Conservation (phyloP, 2,113 vertebrate species). For the Laticauda colubrina region DNA sequence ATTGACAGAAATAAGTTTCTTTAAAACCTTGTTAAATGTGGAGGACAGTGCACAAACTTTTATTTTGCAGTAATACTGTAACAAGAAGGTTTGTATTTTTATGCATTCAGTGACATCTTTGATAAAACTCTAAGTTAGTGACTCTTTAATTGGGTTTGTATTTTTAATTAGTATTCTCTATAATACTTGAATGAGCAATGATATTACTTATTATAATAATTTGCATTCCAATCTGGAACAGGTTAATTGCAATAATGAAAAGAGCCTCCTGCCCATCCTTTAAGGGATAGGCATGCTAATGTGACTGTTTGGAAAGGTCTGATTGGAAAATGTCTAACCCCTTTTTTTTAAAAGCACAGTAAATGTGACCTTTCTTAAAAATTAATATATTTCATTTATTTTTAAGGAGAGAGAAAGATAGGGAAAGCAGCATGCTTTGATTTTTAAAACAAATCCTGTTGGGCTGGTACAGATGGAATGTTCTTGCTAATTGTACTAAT, state of each 20-base stretch:
- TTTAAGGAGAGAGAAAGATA: neutral
- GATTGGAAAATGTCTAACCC: neutral
- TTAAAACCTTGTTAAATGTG: neutral
- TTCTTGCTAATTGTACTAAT: neutral
- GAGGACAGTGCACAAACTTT: neutral
- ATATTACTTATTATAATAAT: constrained; percentile 19
- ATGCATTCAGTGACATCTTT: neutral
- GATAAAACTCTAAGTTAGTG: constrained; percentile 5
- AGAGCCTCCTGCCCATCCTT: constrained; percentile 12
- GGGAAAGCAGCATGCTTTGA: neutral
- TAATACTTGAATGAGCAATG: constrained; percentile 9
- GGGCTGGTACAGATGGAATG: neutral
- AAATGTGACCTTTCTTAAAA: constrained; percentile 27
- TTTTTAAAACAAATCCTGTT: neutral
- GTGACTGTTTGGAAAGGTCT: constrained; percentile 1
- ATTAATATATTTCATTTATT: constrained; percentile 16
- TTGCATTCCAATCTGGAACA: constrained; percentile 11
- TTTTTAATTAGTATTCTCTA: constrained; percentile 14
- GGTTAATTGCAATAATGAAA: constrained; percentile 29
- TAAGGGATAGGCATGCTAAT: constrained; percentile 13
- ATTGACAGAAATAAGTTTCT: neutral
- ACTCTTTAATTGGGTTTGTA: constrained; percentile 11
- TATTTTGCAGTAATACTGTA: neutral
- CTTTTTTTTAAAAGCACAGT: constrained; percentile 19
- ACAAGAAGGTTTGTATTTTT: neutral